A percentile compares a stretch with the other conserved stretches of the same genome.
Evolutionary conservation across 64 coral and sea anemone genomes (phyloP).

Genomic region (Exaiptasia diaphana): DNA sequence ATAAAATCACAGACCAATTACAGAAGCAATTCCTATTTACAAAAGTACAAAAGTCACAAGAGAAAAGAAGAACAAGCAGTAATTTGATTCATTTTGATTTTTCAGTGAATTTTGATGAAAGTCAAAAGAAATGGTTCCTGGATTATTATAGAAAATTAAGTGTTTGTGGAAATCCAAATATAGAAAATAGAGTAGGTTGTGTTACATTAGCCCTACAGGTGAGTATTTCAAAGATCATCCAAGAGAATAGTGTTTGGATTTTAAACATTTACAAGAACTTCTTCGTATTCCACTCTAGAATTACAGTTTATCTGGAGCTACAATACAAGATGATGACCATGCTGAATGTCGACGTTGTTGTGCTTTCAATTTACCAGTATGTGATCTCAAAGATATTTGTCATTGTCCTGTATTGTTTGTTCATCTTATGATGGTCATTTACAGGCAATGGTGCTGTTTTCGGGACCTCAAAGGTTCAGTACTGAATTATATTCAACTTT

Average conservation of each 20-base stretch:
- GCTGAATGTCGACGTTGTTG: constrained; percentile 92
- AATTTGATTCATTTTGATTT: neutral
- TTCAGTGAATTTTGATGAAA: constrained; percentile 88
- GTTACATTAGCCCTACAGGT: constrained; percentile 81
- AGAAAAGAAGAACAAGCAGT: too few species aligned
- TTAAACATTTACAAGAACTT: neutral
- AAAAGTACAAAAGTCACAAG: too few species aligned
- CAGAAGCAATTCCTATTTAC: too few species aligned
- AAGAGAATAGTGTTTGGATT: neutral
- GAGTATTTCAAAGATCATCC: neutral
- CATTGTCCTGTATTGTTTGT: neutral
- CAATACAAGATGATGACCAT: constrained; percentile 85
- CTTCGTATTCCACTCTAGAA: constrained; percentile 23
- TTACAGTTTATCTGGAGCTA: constrained; percentile 65
- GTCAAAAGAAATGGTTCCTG: constrained; percentile 92
- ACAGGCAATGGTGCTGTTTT: constrained; percentile 95
- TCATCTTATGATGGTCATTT: neutral
- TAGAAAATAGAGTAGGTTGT: constrained; percentile 84
- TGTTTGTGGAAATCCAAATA: constrained; percentile 76
- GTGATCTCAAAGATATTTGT: neutral
- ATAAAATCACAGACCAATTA: too few species aligned
- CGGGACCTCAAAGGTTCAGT: constrained; percentile 75
- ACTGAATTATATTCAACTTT: constrained; percentile 72
- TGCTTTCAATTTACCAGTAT: constrained; percentile 96
- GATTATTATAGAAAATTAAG: constrained; percentile 86